A percentile compares a stretch with the other conserved stretches of the same genome.
Evolutionary conservation across 92 coral and sea anemone species (phyloP).

Genomic region (Pocillopora meandrina): DNA sequence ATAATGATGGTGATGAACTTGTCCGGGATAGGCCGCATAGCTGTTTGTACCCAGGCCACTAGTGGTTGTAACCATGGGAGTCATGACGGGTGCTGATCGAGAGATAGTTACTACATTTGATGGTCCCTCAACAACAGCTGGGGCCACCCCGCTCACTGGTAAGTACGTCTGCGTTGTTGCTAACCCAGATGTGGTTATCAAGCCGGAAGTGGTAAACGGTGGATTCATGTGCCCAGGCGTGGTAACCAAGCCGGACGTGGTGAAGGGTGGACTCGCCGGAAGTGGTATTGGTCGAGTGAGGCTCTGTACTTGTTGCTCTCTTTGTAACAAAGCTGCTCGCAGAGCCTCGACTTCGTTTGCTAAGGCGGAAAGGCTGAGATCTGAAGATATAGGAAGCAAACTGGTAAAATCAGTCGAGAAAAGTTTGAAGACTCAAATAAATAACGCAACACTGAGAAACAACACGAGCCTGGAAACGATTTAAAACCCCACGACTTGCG

Average conservation of each 20-base stretch:
- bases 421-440: neutral
- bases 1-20: constrained; percentile 84
- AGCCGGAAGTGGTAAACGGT: constrained; percentile 32
- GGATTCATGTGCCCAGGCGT: constrained; percentile 1
- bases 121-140: constrained; percentile 6
- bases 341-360: constrained; percentile 78
- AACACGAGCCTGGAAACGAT: neutral
- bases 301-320: constrained; percentile 69
- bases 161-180: constrained; percentile 4
- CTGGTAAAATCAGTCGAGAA: neutral
- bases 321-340: constrained; percentile 72
- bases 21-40: constrained; percentile 45
- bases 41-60: constrained; percentile 22
- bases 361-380: constrained; percentile 60
- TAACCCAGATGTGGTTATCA: constrained; percentile 9
- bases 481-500: too few relatives aligned
- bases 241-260: constrained; percentile 19
- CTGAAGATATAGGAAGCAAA: constrained; percentile 22
- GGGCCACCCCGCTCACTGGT: constrained; percentile 3
- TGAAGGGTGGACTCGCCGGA: constrained; percentile 27
- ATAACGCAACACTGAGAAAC: neutral
- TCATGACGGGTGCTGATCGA: constrained; percentile 23
- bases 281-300: constrained; percentile 41
- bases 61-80: constrained; percentile 38
- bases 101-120: constrained; percentile 22